Evolutionary conservation across 2,888 invertebrate genomes (phyloP).

Genomic region (Harpagoxenus sublaevis): DNA sequence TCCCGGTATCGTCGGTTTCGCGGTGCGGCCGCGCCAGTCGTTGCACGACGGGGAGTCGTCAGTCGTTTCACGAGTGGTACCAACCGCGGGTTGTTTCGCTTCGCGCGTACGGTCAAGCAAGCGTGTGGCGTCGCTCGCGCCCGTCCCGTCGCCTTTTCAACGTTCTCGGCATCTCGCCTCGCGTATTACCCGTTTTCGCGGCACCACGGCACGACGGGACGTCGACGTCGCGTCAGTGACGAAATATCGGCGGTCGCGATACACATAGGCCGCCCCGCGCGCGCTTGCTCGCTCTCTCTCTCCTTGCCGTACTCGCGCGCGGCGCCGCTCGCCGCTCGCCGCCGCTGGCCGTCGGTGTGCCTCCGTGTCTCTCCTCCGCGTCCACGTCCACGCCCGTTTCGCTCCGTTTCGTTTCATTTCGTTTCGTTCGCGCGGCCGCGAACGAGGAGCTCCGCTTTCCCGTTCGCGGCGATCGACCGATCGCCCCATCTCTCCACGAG

Average conservation of each 20-base stretch:
- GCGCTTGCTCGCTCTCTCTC: slow-evolving; percentile 21
- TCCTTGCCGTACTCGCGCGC: slow-evolving; percentile 21
- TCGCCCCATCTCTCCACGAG: neutral
- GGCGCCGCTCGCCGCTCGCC: slow-evolving; percentile 4
- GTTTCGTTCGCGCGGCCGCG: neutral
- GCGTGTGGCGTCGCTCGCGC: slow-evolving; percentile 54
- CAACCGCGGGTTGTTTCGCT: slow-evolving; percentile 77
- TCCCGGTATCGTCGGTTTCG: slow-evolving; percentile 65
- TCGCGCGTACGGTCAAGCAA: slow-evolving; percentile 71
- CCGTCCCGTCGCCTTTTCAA: slow-evolving; percentile 3
- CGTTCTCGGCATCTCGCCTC: slow-evolving; percentile 20
- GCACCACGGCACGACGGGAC: neutral
- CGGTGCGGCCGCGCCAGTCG: slow-evolving; percentile 77
- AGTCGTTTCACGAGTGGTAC: slow-evolving; percentile 82
- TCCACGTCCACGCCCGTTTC: slow-evolving; percentile 58
- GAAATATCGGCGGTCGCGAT: slow-evolving; percentile 2
- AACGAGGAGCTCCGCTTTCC: slow-evolving; percentile 55
- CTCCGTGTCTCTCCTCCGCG: neutral
- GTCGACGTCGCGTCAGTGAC: slow-evolving; percentile 27
- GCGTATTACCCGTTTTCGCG: neutral
- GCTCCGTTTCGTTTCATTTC: slow-evolving; percentile 19
- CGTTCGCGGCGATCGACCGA: slow-evolving; percentile 43
- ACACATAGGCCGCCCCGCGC: neutral
- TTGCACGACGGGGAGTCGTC: slow-evolving; percentile 77
- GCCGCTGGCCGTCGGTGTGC: neutral